A percentile compares a stretch with the other conserved stretches of the same genome.
Conservation (phyloP, 2,113 vertebrate genomes). For the Zapornia atra region DNA sequence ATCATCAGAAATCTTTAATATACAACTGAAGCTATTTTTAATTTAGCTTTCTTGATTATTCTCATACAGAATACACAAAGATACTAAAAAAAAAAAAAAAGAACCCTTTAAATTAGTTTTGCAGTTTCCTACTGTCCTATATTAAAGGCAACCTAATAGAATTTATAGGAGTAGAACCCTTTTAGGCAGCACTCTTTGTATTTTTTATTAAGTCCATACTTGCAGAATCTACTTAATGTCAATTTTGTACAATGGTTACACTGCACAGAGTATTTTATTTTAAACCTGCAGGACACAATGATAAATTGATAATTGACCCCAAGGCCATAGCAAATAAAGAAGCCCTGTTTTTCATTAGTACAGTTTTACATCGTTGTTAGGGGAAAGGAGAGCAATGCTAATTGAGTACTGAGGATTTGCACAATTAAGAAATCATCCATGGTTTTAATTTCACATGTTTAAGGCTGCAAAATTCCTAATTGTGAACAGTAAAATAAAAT, state of each 20-base stretch:
- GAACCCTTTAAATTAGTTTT: conserved; percentile 60
- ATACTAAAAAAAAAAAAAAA: conserved; percentile 24
- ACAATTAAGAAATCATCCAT: conserved; percentile 69
- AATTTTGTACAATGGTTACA: conserved; percentile 79
- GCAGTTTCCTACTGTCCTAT: conserved; percentile 75
- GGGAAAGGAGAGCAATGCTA: conserved; percentile 51
- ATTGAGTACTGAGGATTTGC: conserved; percentile 62
- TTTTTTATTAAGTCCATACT: conserved; percentile 86
- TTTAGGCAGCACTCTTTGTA: conserved; percentile 79
- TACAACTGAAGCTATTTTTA: background rate
- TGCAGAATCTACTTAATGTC: conserved; percentile 85
- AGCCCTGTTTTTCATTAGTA: conserved; percentile 86
- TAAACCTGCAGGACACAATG: conserved; percentile 82
- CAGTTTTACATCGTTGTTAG: conserved; percentile 74
- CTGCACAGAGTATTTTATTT: conserved; percentile 79
- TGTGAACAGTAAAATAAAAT: conserved; percentile 61
- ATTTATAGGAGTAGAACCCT: conserved; percentile 81
- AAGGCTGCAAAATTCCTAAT: conserved; percentile 46
- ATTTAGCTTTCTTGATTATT: conserved; percentile 5
- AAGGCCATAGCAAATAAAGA: conserved; percentile 86
- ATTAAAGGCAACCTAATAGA: conserved; percentile 81
- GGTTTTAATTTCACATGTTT: conserved; percentile 65
- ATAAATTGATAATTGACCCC: conserved; percentile 89
- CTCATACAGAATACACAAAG: conserved; percentile 47
- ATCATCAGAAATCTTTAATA: conserved; percentile 16